A percentile compares a stretch with the other conserved stretches of the same genome.
Conservation (phyloP, 2,888 invertebrate species). For the Caenorhabditis sp. region DNA sequence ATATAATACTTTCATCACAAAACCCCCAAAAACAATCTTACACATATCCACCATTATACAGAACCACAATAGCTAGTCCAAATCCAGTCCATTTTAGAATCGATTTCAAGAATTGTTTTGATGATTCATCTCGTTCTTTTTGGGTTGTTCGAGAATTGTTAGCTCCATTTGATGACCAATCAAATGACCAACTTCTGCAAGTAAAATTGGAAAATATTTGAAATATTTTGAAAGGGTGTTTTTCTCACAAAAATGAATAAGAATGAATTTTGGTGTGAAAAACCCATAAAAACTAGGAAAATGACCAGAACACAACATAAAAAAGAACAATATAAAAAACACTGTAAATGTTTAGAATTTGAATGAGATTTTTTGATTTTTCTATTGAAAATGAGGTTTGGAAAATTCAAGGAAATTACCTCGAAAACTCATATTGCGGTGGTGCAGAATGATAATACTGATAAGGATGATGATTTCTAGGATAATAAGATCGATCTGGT, state of each 20-base stretch:
- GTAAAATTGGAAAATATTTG: neutral
- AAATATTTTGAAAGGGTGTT: neutral
- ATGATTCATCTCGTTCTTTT: constrained; percentile 30
- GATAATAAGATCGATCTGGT: neutral
- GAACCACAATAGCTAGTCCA: constrained; percentile 49
- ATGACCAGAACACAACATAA: too few species aligned
- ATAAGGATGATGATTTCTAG: constrained; percentile 12
- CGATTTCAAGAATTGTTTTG: constrained; percentile 45
- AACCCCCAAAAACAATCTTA: constrained; percentile 36
- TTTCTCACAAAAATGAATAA: too few species aligned
- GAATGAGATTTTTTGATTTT: too few species aligned
- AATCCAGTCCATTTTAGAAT: constrained; percentile 53
- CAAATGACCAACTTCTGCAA: constrained; percentile 35
- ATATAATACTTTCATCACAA: neutral
- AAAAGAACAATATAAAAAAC: too few species aligned
- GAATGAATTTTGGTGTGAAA: too few species aligned
- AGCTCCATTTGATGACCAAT: constrained; percentile 28
- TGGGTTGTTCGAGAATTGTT: constrained; percentile 7
- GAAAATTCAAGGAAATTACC: too few species aligned
- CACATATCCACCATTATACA: constrained; percentile 63
- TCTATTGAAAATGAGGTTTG: too few species aligned
- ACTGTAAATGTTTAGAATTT: too few species aligned
- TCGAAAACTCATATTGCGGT: constrained; percentile 31
- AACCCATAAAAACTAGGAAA: too few species aligned
- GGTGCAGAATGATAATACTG: neutral